Evolutionary conservation across 2,797 vertebrate genomes (phyloP).

Genomic region (Melanotaenia trifasciata): DNA sequence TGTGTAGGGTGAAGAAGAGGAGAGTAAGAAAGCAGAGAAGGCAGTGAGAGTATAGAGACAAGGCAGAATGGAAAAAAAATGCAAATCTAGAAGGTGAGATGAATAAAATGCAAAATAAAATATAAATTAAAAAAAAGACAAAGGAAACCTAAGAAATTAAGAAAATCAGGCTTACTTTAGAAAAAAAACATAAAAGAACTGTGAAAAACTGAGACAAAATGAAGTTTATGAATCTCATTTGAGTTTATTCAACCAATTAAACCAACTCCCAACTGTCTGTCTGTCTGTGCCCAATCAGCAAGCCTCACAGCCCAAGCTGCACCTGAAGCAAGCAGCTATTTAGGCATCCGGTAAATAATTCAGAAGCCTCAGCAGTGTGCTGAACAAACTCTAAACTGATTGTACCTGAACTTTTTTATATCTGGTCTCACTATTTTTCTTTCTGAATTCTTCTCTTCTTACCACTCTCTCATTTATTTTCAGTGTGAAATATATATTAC

Average conservation of each 20-base stretch:
- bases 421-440: slow-evolving; percentile 10
- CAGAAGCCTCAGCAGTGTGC: slow-evolving; percentile 55
- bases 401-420: slow-evolving; percentile 58
- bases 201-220: slow-evolving; percentile 10
- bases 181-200: background rate
- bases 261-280: slow-evolving; percentile 2
- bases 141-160: background rate
- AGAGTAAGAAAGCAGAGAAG: background rate
- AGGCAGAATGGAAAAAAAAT: slow-evolving; percentile 7
- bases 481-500: background rate
- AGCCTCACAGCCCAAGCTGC: slow-evolving; percentile 33
- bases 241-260: slow-evolving; percentile 69
- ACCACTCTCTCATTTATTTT: background rate
- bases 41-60: slow-evolving; percentile 7
- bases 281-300: slow-evolving; percentile 45
- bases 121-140: background rate
- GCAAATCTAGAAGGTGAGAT: slow-evolving; percentile 1
- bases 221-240: slow-evolving; percentile 51
- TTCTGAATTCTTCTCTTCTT: slow-evolving; percentile 6
- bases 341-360: slow-evolving; percentile 73
- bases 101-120: slow-evolving; percentile 8
- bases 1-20: slow-evolving; percentile 30
- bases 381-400: slow-evolving; percentile 60
- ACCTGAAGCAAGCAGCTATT: slow-evolving; percentile 72
- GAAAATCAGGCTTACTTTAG: background rate